A percentile compares a stretch with the other conserved stretches of the same genome.
Evolutionary conservation across 2,113 vertebrate species (phyloP).

Genomic region (Athene cunicularia): DNA sequence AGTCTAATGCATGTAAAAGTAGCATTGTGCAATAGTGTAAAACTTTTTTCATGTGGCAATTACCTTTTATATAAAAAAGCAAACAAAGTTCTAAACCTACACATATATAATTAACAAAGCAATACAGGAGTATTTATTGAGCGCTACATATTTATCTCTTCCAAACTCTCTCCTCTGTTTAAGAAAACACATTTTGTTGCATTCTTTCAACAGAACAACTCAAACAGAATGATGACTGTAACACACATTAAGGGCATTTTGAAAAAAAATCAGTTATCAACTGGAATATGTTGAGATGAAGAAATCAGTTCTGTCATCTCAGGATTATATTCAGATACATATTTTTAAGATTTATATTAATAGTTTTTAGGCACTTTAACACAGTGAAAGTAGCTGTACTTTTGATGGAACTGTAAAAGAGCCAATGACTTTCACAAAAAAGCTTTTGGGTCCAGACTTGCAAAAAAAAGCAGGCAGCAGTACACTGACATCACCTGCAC

Average conservation of each 20-base stretch:
- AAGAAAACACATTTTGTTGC: neutral
- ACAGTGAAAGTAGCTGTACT: neutral
- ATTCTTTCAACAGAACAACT: neutral
- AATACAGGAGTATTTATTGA: neutral
- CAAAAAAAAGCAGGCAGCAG: neutral
- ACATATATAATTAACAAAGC: neutral
- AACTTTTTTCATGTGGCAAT: neutral
- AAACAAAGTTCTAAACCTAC: neutral
- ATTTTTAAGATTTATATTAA: neutral
- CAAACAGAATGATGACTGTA: neutral
- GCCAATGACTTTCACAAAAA: neutral
- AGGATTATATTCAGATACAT: neutral
- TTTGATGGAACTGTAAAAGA: neutral
- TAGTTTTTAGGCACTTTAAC: neutral
- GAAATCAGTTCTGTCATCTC: neutral
- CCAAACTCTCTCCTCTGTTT: neutral
- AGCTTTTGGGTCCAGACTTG: neutral
- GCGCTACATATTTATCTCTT: neutral
- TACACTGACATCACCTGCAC: neutral
- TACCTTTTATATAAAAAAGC: neutral
- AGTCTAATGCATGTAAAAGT: neutral
- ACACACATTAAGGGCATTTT: neutral
- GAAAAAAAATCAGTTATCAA: neutral
- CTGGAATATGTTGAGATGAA: neutral
- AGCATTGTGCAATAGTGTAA: neutral